Conservation (phyloP, 1,140 invertebrate genomes). For the Saccostrea echinata region DNA sequence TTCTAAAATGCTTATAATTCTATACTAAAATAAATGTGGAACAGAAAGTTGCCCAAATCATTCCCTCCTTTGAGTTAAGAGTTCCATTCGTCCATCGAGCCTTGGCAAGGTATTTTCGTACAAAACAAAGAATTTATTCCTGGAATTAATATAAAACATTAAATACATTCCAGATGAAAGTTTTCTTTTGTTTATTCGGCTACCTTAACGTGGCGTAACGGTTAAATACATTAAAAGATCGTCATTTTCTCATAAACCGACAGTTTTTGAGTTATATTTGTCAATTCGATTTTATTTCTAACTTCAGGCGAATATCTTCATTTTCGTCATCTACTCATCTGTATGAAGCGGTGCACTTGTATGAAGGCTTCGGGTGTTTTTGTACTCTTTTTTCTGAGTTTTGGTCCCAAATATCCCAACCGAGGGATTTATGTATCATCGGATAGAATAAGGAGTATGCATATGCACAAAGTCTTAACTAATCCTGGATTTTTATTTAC, state of each 20-base stretch:
- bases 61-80: neutral
- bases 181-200: neutral
- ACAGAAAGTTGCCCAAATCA: neutral
- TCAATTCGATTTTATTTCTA: neutral
- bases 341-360: too few species aligned
- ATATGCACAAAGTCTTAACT: too few species aligned
- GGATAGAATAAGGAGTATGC: too few species aligned
- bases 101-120: neutral
- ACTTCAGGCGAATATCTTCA: neutral
- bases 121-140: neutral
- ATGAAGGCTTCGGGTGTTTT: too few species aligned
- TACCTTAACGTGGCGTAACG: neutral
- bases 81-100: neutral
- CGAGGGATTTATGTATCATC: too few species aligned
- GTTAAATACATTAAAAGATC: neutral
- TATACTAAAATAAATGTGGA: neutral
- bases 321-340: too few species aligned
- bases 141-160: neutral
- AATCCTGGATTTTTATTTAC: too few species aligned
- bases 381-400: too few species aligned
- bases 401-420: too few species aligned
- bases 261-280: neutral
- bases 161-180: neutral
- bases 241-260: neutral
- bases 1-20: too few species aligned